A percentile compares a stretch with the other conserved stretches of the same genome.
Conservation (phyloP, 2,113 vertebrate species). For the Chionis minor region DNA sequence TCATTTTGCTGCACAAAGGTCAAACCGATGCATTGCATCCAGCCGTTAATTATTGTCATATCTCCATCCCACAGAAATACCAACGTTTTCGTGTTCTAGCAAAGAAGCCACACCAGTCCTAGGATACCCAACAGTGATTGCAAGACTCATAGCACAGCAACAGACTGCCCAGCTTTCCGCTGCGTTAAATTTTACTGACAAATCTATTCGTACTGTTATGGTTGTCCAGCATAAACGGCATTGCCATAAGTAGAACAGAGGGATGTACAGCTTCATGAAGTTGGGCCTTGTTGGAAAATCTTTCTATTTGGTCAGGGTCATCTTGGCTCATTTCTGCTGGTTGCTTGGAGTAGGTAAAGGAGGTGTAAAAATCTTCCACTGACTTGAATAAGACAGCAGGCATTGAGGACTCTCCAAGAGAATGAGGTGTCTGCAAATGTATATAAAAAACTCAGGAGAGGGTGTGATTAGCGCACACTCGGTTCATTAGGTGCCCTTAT, state of each 20-base stretch:
- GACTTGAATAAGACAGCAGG: neutral
- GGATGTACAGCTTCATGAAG: neutral
- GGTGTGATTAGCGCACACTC: neutral
- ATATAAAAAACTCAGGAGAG: neutral
- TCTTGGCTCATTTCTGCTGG: neutral
- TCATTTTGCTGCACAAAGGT: neutral
- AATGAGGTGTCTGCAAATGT: constrained; percentile 6
- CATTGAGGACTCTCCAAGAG: neutral
- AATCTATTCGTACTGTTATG: neutral
- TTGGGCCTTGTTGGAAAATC: neutral
- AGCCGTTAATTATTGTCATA: neutral
- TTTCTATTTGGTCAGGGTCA: neutral
- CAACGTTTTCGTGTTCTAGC: neutral
- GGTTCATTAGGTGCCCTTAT: neutral
- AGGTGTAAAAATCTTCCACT: constrained; percentile 54
- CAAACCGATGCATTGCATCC: neutral
- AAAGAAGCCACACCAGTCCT: neutral
- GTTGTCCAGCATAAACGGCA: neutral
- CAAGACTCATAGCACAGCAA: neutral
- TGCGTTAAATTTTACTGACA: neutral
- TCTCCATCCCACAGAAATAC: neutral
- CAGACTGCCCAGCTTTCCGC: neutral
- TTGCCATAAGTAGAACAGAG: neutral
- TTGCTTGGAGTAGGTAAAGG: constrained; percentile 31
- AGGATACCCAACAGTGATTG: neutral